Evolutionary conservation across 2,888 invertebrate genomes (phyloP), one percentile per base, ranked within the genome.

Genomic region (Leucophenga maculata): DNA sequence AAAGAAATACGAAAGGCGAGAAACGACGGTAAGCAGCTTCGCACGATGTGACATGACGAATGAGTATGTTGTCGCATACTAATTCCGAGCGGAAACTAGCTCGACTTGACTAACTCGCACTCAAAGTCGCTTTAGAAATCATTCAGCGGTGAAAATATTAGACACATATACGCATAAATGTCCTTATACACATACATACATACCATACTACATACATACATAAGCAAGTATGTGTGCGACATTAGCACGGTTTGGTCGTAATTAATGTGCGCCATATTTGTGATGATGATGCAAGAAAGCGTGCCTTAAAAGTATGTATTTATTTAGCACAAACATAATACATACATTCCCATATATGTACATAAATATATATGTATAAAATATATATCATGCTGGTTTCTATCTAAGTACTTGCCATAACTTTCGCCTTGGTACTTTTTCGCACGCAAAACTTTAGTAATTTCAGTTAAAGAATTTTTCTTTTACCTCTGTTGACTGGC

Each of bases 181-280:
- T n/a, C n/a, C n/a, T n/a, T 46, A 3, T 46, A 46, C 6, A 3
- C 3, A 14, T 4, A 46, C 26, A 26, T 26, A 26, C 26, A 26
- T 26, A 26, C 26, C 4, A n/a, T n/a, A n/a, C n/a, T 4, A 46
- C 26, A 26, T 26, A 26, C 26, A 26, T 26, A 26, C 26, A 26
- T 26, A 4, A 26, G 26, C 26, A 26, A n/a, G 68, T 64, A 70
- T 82, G 69, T 78, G 74, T 83, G 80, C 83, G 80, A 82, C 83
- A 80, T 80, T 84, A 80, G 84, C 80, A 84, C 83, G 83, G 80
- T 80, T 80, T 80, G 84, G 84, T 83, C 83, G 83, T 80, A 80
- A 80, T 80, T 80, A 82, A 80, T 80, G 80, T 80, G 83, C 78
- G 75, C 83, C 80, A 82, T 80, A 80, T 83, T 80, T 6, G 16